Base-by-base conservation (phyloP, 1,140 invertebrate genomes). In the Bemisia tabaci region DNA sequence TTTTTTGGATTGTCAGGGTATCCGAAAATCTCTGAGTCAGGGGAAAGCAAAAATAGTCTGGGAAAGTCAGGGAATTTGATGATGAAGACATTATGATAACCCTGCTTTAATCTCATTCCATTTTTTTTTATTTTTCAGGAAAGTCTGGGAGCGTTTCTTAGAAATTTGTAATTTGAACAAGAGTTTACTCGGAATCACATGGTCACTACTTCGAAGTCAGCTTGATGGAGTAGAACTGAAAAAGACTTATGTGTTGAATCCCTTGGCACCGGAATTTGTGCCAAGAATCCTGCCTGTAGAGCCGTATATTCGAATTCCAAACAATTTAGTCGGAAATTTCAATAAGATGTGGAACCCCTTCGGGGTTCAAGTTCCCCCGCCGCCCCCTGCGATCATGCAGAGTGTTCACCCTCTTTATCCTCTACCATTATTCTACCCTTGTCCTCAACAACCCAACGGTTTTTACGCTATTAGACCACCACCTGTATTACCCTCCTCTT, bases 61-160 rank as follows among this genome's bases (percentile, higher is more conserved):
- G n/a, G n/a, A n/a, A n/a, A n/a, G n/a, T n/a, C n/a, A n/a, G n/a
- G n/a, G n/a, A n/a, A n/a, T n/a, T n/a, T n/a, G n/a, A n/a, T n/a
- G n/a, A n/a, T n/a, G n/a, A n/a, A n/a, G n/a, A n/a, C n/a, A n/a
- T n/a, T n/a, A n/a, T n/a, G n/a, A n/a, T n/a, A 12, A 58, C 61
- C 59, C 5, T 23, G 2, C 22, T 24, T 22, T 24, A 22, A 9
- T 27, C 27, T 11, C 11, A 65, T 60, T n/a, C 2, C 22, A n/a
- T 25, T 60, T n/a, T 39, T 27, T 27, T 64, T 27, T 64, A 64
- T 25, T 24, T 76, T 74, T 63, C 74, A 83, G 83, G 68, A 88
- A 88, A 78, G 82, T 92, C 0, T 94, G 91, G 92, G 88, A 90
- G 72, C 81, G 85, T 64, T 94, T 90, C 72, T 82, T 94, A 60